Percentiles rank a stretch among this genome's conserved stretches.
Evolutionary conservation across 2,888 invertebrate genomes (phyloP).

Genomic region (Ectropis crepuscularia): DNA sequence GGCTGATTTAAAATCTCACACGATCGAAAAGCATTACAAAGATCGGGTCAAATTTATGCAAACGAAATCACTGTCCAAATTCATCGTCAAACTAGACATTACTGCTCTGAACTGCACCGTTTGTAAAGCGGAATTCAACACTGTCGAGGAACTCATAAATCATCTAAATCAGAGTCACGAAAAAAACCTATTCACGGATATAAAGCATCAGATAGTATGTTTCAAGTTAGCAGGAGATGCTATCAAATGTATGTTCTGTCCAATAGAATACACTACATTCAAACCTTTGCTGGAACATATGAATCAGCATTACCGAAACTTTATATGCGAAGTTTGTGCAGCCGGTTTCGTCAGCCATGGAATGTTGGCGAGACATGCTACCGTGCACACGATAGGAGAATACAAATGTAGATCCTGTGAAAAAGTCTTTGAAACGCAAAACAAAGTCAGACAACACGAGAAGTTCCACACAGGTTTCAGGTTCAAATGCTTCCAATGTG

Average conservation of each 20-base stretch:
- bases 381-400: conserved; percentile 60
- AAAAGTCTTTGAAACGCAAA: conserved; percentile 76
- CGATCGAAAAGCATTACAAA: conserved; percentile 51
- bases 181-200: conserved; percentile 47
- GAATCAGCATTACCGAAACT: conserved; percentile 69
- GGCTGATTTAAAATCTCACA: conserved; percentile 61
- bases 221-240: conserved; percentile 64
- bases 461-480: conserved; percentile 66
- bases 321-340: conserved; percentile 63
- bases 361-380: conserved; percentile 59
- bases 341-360: conserved; percentile 65
- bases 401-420: conserved; percentile 68
- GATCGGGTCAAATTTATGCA: conserved; percentile 59
- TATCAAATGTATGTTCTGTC: conserved; percentile 61
- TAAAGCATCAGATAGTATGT: conserved; percentile 61
- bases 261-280: conserved; percentile 55
- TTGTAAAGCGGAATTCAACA: conserved; percentile 46
- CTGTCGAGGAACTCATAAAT: conserved; percentile 46
- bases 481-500: conserved; percentile 64
- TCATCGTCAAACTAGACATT: conserved; percentile 56
- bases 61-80: conserved; percentile 44
- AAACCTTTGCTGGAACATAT: conserved; percentile 69
- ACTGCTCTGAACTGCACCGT: conserved; percentile 53
- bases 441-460: conserved; percentile 74
- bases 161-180: conserved; percentile 51